A percentile compares a stretch with the other conserved stretches of the same genome.
phyloP scores from a whole-genome alignment of 2,113 vertebrate species.

The Ceratotherium simum region DNA sequence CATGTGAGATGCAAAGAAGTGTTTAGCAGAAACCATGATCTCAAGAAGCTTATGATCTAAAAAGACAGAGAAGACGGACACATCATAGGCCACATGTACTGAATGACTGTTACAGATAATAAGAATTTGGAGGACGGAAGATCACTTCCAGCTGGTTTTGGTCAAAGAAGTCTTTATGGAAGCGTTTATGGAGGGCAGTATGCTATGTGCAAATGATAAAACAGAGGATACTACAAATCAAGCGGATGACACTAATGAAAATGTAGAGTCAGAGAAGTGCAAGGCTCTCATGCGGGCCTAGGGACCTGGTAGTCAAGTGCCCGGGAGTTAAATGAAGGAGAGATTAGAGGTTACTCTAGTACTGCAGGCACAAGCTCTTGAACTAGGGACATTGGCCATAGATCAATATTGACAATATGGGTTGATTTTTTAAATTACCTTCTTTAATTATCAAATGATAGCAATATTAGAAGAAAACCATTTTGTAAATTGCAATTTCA shows the following conservation, averaged over 20 bases:
- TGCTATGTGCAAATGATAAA: background rate
- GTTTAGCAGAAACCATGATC: background rate
- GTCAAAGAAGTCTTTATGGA: background rate
- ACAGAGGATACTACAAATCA: background rate
- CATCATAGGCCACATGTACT: background rate
- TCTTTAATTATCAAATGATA: constrained; percentile 43
- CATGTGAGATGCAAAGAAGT: background rate
- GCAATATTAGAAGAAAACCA: background rate
- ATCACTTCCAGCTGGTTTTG: background rate
- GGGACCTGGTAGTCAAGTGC: background rate
- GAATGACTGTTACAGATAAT: background rate
- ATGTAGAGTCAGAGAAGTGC: background rate
- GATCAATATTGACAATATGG: background rate
- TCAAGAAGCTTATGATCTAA: background rate
- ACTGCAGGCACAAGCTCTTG: background rate
- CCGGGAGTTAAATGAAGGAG: background rate
- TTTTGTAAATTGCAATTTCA: background rate
- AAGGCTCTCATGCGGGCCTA: background rate
- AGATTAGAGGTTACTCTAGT: background rate
- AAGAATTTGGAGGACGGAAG: background rate
- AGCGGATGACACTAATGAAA: background rate
- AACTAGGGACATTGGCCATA: background rate
- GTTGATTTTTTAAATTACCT: background rate
- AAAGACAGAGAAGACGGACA: background rate
- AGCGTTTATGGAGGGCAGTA: background rate